Evolutionary conservation across 1,140 invertebrate genomes (phyloP), one percentile per base, ranked within the genome.

Genomic region (Vanessa tameamea): DNA sequence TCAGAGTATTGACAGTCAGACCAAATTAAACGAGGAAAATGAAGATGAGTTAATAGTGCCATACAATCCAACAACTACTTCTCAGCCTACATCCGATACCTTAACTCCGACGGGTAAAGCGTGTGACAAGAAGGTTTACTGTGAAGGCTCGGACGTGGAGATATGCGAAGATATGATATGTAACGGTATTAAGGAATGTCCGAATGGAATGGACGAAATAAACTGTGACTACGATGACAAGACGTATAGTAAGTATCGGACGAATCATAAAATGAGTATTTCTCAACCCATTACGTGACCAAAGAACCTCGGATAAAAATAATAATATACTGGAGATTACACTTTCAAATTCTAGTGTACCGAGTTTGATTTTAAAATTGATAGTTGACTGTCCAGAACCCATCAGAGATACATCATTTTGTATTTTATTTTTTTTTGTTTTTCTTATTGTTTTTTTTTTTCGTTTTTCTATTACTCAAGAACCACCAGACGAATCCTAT

Each of bases 371-470:
- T 9, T 43, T 8, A 9, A 43, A 43, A 43, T 43, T 43, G 7
- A 43, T 43, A 43, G 6, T 43, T 31, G 6, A 9, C 1, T 43
- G 8, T 11, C 37, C 0, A 9, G 37, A 53, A 53, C 15, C n/a
- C 13, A 13, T 16, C 23, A 12, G 20, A 55, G 53, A 12, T 48
- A 15, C 8, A 31, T 31, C 3, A 57, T 57, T 20, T 23, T 13
- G 9, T 23, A 26, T 20, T 57, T 14, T 57, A 1, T 4, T 47
- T 47, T 68, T 47, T 12, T 57, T 53, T 37, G 23, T 7, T 14
- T 51, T 55, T 75, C 20, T 16, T 13, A 72, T 68, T 72, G 16
- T 12, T 64, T 67, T 68, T 51, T 64, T 64, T 69, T 16, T 73
- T 43, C 31, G 68, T 68, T 47, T 69, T 47, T 64, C 53, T 61